phyloP scores from a whole-genome alignment of 2,113 vertebrate species.

The Pimephales promelas region DNA sequence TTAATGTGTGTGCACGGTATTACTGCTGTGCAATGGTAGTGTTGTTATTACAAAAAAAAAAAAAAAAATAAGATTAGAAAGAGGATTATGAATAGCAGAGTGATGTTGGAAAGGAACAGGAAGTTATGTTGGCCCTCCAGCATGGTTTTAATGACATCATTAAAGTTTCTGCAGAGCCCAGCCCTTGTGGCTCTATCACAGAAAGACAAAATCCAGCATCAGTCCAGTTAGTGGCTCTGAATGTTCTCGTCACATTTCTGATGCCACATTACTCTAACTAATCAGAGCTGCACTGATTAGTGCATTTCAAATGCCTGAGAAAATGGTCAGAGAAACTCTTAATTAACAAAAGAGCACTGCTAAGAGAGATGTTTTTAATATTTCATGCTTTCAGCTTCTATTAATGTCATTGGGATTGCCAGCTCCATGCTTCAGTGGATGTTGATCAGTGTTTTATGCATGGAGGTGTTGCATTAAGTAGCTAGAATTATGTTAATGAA shows the following conservation, averaged over 20 bases:
- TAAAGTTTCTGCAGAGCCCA: slow-evolving; percentile 45
- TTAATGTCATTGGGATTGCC: neutral
- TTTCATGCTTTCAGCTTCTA: neutral
- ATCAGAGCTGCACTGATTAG: slow-evolving; percentile 49
- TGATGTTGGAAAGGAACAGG: slow-evolving; percentile 36
- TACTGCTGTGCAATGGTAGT: too few species aligned
- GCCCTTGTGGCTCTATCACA: slow-evolving; percentile 24
- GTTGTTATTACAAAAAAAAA: neutral
- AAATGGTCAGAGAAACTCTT: slow-evolving; percentile 31
- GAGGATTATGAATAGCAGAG: neutral
- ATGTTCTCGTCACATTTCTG: slow-evolving; percentile 1
- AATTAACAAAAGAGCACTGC: neutral
- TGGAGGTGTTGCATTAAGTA: neutral
- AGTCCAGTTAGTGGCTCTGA: slow-evolving; percentile 4
- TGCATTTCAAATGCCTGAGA: slow-evolving; percentile 45
- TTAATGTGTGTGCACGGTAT: neutral
- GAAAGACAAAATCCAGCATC: slow-evolving; percentile 25
- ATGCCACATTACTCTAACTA: slow-evolving; percentile 24
- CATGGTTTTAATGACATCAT: slow-evolving; percentile 55
- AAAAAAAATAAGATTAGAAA: neutral
- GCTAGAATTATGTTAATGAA: neutral
- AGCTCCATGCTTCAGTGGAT: neutral
- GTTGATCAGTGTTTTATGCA: neutral
- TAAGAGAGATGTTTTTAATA: neutral
- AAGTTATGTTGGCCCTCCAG: slow-evolving; percentile 29